These are phyloP conservation scores for Philotrypesis tridentata DNA, from an alignment of 1,140 invertebrate genomes.

Conservation along the genomic window DNA sequence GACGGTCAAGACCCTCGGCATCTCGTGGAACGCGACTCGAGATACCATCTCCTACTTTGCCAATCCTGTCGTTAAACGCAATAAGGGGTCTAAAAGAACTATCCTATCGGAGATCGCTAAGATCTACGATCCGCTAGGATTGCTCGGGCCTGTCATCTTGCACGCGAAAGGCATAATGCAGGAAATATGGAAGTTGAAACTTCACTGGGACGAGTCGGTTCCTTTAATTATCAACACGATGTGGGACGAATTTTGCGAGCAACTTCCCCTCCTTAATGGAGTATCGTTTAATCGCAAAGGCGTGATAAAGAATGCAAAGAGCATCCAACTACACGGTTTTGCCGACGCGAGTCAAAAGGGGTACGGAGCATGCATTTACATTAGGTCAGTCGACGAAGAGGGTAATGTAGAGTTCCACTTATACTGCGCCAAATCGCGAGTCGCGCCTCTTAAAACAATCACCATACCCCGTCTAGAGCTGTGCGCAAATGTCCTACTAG, in stretches of 20 bases:
- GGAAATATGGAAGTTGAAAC: not conserved
- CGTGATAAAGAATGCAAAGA: too few relatives aligned
- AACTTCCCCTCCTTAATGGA: not conserved
- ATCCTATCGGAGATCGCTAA: conserved; percentile 45
- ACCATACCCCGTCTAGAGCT: conserved; percentile 37
- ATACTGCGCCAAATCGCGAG: conserved; percentile 11
- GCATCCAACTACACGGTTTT: conserved; percentile 3
- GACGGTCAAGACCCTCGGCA: not conserved
- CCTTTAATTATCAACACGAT: not conserved
- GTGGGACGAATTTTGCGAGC: not conserved
- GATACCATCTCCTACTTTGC: conserved; percentile 7
- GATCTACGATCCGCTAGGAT: conserved; percentile 22
- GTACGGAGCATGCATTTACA: conserved; percentile 9
- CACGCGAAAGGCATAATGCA: not conserved
- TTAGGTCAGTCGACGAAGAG: not conserved
- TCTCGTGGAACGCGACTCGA: not conserved
- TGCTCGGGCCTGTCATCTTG: not conserved
- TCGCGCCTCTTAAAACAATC: not conserved
- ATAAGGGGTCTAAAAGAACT: conserved; percentile 15
- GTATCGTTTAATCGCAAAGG: too few relatives aligned
- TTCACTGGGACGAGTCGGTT: conserved; percentile 6
- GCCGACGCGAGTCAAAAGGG: not conserved
- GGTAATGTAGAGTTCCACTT: not conserved
- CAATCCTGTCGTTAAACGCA: not conserved
- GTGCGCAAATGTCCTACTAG: too few relatives aligned